phyloP scores from a whole-genome alignment of 2,113 vertebrate genomes.

The Collichthys lucidus region DNA sequence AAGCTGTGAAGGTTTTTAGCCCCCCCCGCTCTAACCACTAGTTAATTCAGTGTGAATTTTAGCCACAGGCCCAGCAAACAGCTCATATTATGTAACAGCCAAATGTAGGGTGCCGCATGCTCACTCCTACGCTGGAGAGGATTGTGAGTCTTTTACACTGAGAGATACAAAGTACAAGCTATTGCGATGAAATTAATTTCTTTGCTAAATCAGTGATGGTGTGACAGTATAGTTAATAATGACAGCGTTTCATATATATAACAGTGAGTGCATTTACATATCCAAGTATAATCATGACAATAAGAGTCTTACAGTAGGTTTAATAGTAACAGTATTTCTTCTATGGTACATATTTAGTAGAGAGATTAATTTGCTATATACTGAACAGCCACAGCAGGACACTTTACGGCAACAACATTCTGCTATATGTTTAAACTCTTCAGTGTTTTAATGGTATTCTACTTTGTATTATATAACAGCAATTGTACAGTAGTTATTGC shows the following conservation, averaged over 20 bases:
- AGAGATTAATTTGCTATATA: too few species aligned
- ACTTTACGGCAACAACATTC: too few species aligned
- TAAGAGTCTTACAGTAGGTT: too few species aligned
- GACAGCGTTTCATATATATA: conserved; percentile 1
- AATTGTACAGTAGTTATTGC: too few species aligned
- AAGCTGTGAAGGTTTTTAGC: conserved; percentile 34
- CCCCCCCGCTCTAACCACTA: conserved; percentile 30
- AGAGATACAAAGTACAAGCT: conserved; percentile 42
- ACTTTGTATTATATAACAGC: too few species aligned
- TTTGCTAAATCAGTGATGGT: conserved; percentile 19
- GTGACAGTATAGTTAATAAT: conserved; percentile 23
- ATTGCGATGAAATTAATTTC: conserved; percentile 17
- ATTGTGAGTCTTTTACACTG: conserved; percentile 50
- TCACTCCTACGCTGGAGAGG: conserved; percentile 63
- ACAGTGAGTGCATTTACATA: background rate
- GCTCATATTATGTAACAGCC: conserved; percentile 68
- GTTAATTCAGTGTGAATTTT: conserved; percentile 64
- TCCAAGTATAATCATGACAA: too few species aligned
- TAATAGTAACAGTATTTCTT: too few species aligned
- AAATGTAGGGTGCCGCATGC: conserved; percentile 62
- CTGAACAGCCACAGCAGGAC: too few species aligned
- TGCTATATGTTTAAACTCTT: too few species aligned
- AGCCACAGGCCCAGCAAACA: conserved; percentile 59
- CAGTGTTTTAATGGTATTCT: too few species aligned
- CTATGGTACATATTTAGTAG: too few species aligned